Percentiles rank a stretch among this genome's conserved stretches.
Conservation (phyloP, 2,113 vertebrate genomes). For the Rhinopithecus roxellana region DNA sequence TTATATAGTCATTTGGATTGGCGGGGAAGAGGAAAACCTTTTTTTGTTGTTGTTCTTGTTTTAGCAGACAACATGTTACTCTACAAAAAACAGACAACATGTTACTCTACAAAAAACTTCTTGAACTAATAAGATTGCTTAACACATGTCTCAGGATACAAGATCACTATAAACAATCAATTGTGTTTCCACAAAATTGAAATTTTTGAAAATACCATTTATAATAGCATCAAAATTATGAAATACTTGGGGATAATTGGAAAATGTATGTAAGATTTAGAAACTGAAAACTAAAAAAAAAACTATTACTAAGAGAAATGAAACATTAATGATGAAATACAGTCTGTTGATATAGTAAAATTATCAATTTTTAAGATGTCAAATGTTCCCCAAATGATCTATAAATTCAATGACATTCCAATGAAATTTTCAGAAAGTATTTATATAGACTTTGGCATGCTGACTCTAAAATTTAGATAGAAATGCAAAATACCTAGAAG, state of each 20-base stretch:
- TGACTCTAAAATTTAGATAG: not conserved
- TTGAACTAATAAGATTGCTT: not conserved
- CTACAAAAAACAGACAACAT: not conserved
- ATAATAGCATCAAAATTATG: not conserved
- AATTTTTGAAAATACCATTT: not conserved
- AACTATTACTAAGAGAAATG: not conserved
- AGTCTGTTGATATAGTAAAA: not conserved
- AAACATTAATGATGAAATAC: not conserved
- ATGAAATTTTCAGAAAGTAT: not conserved
- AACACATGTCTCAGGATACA: not conserved
- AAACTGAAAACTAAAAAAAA: not conserved
- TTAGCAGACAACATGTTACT: not conserved
- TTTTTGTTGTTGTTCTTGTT: not conserved
- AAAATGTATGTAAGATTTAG: not conserved
- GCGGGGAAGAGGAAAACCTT: not conserved
- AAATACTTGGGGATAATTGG: not conserved
- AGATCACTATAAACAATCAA: not conserved
- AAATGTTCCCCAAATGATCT: not conserved
- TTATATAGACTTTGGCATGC: not conserved
- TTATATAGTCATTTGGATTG: not conserved
- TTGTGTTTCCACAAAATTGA: not conserved
- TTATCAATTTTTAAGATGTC: not conserved
- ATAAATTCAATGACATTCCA: not conserved
- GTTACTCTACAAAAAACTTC: not conserved
- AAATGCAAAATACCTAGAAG: not conserved